Conservation (phyloP, 2,888 invertebrate genomes). For the Ormyrus thymus region DNA sequence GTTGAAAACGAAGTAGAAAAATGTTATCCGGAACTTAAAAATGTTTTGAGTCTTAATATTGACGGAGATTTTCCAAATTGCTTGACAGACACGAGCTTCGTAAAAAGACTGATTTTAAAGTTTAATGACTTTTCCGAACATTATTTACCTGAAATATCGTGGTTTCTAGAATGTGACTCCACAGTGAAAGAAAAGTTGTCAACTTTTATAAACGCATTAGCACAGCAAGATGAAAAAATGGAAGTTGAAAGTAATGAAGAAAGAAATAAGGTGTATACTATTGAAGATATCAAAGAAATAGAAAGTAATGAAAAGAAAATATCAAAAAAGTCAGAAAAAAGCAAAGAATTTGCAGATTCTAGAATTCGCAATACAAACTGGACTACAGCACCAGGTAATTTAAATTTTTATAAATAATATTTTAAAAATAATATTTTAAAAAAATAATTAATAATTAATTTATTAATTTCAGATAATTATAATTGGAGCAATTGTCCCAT, state of each 20-base stretch:
- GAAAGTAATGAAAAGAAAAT: constrained; percentile 23
- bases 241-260: constrained; percentile 51
- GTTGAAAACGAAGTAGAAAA: constrained; percentile 61
- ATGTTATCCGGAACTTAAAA: constrained; percentile 60
- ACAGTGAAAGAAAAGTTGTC: constrained; percentile 60
- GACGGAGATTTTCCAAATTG: constrained; percentile 60
- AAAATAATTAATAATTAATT: constrained; percentile 5
- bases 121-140: constrained; percentile 63
- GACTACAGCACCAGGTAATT: constrained; percentile 62
- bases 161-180: constrained; percentile 58
- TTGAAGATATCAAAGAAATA: constrained; percentile 73
- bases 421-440: constrained; percentile 19
- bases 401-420: constrained; percentile 11
- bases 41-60: constrained; percentile 62
- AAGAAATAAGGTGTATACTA: constrained; percentile 73
- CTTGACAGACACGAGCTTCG: constrained; percentile 63
- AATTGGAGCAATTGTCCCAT: constrained; percentile 77
- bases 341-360: constrained; percentile 59
- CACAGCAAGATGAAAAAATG: constrained; percentile 63
- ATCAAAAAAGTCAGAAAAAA: constrained; percentile 19
- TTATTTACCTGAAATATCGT: constrained; percentile 63
- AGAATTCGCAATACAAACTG: constrained; percentile 65
- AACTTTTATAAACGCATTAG: constrained; percentile 64
- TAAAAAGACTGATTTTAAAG: constrained; percentile 62
- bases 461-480: constrained; percentile 59